Evolutionary conservation across 2,113 vertebrate genomes (phyloP).

Genomic region (Petaurus breviceps): DNA sequence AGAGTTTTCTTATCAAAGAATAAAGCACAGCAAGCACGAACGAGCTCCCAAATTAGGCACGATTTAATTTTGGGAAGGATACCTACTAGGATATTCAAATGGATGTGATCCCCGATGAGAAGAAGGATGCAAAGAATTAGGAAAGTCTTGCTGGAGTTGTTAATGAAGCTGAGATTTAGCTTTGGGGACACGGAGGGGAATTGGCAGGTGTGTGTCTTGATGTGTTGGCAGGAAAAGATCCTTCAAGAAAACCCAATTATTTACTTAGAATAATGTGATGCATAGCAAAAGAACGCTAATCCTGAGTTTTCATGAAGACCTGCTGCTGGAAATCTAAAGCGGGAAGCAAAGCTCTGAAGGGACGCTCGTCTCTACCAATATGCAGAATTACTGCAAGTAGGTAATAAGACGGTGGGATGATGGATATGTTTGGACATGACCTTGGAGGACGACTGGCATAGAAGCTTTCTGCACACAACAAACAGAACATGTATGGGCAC

Average conservation of each 20-base stretch:
- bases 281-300: neutral
- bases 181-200: neutral
- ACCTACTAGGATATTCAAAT: slow-evolving; percentile 72
- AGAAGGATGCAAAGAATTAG: slow-evolving; percentile 57
- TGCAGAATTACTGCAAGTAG: neutral
- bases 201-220: neutral
- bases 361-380: neutral
- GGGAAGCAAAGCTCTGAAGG: neutral
- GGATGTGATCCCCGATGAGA: slow-evolving; percentile 72
- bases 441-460: neutral
- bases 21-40: neutral
- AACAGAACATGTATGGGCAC: neutral
- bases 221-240: neutral
- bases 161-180: slow-evolving; percentile 30
- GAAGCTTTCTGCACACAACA: neutral
- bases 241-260: neutral
- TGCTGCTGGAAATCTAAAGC: neutral
- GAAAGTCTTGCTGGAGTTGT: slow-evolving; percentile 74
- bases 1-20: neutral
- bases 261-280: neutral
- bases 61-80: slow-evolving; percentile 16
- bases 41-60: neutral
- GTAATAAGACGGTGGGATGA: neutral
- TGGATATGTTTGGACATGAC: neutral
- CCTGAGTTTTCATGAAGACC: neutral